Conservation (phyloP, 1,140 invertebrate genomes). For the Sycophaga agraensis region DNA sequence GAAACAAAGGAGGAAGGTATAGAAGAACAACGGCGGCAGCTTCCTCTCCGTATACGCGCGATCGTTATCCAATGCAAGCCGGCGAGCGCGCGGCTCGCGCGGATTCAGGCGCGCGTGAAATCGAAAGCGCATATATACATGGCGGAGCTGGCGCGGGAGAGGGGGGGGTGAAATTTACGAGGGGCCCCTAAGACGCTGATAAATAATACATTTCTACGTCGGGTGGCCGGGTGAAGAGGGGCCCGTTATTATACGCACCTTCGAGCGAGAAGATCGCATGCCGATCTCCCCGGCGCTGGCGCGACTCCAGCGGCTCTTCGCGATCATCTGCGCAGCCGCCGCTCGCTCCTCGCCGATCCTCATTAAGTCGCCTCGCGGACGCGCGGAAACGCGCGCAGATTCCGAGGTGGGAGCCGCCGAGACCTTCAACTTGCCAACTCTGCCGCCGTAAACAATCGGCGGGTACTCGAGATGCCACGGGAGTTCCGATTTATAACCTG, state of each 20-base stretch:
- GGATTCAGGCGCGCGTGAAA: conserved; percentile 4
- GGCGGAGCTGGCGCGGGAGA: background rate
- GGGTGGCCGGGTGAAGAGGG: conserved; percentile 15
- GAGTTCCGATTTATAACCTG: too few species aligned
- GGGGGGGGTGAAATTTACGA: conserved; percentile 14
- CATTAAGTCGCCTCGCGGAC: conserved; percentile 26
- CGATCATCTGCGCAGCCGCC: background rate
- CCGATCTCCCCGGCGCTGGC: too few species aligned
- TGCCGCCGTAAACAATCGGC: too few species aligned
- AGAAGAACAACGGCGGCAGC: background rate
- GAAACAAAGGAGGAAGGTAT: conserved; percentile 15
- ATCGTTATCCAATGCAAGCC: conserved; percentile 14
- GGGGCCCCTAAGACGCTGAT: conserved; percentile 18
- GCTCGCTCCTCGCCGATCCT: conserved; percentile 10
- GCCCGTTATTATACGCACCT: too few species aligned
- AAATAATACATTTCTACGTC: conserved; percentile 36
- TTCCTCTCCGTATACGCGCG: background rate
- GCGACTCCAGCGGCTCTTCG: background rate
- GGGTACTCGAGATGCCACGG: too few species aligned
- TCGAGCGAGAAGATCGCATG: too few species aligned
- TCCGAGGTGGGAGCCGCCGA: too few species aligned
- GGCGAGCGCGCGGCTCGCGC: background rate
- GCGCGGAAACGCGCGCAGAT: background rate
- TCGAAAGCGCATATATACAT: background rate
- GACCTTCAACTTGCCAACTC: too few species aligned